Base-by-base conservation (phyloP, 2,888 invertebrate species). In the Chrysolina oricalcia region DNA sequence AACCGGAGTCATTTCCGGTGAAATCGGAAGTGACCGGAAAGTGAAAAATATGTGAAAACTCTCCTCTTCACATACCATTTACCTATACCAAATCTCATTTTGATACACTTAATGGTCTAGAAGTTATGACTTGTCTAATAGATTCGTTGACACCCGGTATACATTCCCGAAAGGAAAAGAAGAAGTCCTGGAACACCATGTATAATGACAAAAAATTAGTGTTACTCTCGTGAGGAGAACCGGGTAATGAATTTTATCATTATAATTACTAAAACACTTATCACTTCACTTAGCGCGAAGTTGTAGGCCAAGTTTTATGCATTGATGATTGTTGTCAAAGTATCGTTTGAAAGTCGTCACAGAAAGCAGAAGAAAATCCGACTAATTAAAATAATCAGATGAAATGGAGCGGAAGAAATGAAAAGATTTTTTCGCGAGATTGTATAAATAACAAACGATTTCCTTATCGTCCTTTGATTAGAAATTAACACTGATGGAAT, bases 251-350 rank as follows among this genome's bases (percentile, higher is more conserved):
- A 13, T 1, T n/a, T 8, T 27, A 59, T 15, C 27, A 59, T 15
- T 17, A 17, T 40, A 13, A 63, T 63, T 23, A n/a, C 50, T 67
- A n/a, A 23, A 46, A 67, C 67, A 67, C 27, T 67, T 67, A 67
- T 43, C 27, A 53, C 21, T 67, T 67, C 27, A 67, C 46, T 67
- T 67, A 50, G 27, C 17, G 67, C 27, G 23, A 23, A 23, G 11
- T 35, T 67, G 27, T 48, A 67, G 67, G 46, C 17, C 67, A 35
- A 27, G 27, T 59, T 23, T 59, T 59, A 23, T 27, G 59, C 27
- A 27, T 59, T 59, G 59, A 59, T n/a, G 17, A 59, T 35, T 35
- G n/a, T 59, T 59, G 35, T 59, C 35, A 27, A 19, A 21, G 56
- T 56, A 21, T 19, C 23, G 56, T 17, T 56, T 56, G 56, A 17